phyloP scores from a whole-genome alignment of 2,113 vertebrate genomes.

The Willisornis vidua region DNA sequence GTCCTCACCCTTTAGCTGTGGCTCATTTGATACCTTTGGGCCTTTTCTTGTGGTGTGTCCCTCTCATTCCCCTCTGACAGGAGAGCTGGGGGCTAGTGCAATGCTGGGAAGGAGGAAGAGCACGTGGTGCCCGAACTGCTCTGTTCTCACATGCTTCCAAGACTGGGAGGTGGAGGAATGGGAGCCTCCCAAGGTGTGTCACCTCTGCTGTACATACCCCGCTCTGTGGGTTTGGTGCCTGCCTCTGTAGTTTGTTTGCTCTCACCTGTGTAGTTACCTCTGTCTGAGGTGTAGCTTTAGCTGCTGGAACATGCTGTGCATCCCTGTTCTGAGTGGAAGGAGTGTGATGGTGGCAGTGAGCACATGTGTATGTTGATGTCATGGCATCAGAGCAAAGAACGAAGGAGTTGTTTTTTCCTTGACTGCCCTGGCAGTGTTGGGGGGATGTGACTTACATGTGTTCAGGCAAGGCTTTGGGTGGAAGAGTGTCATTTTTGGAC shows the following conservation, averaged over 20 bases:
- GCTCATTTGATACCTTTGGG: not conserved
- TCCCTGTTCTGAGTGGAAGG: accelerated
- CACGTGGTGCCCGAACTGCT: not conserved
- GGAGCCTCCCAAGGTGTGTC: constrained; percentile 32
- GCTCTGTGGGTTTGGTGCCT: not conserved
- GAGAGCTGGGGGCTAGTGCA: not conserved
- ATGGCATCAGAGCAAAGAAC: not conserved
- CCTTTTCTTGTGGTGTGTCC: not conserved
- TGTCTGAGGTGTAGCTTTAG: not conserved
- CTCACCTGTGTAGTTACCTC: not conserved
- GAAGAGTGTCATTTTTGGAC: not conserved
- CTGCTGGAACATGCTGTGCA: not conserved
- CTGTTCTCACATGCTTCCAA: constrained; percentile 18
- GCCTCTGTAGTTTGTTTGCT: not conserved
- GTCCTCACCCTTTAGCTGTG: not conserved
- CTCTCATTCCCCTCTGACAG: not conserved
- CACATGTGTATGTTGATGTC: accelerated
- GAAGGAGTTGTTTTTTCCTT: not conserved
- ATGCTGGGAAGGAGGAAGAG: not conserved
- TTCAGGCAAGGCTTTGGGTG: not conserved
- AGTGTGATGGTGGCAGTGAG: not conserved
- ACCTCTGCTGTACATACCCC: accelerated
- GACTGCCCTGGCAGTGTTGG: not conserved
- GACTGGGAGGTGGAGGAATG: not conserved
- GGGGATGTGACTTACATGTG: not conserved